Percentiles rank a stretch among this genome's conserved stretches.
phyloP scores from a whole-genome alignment of 2,797 vertebrate genomes.

The Kryptolebias ocellatus region DNA sequence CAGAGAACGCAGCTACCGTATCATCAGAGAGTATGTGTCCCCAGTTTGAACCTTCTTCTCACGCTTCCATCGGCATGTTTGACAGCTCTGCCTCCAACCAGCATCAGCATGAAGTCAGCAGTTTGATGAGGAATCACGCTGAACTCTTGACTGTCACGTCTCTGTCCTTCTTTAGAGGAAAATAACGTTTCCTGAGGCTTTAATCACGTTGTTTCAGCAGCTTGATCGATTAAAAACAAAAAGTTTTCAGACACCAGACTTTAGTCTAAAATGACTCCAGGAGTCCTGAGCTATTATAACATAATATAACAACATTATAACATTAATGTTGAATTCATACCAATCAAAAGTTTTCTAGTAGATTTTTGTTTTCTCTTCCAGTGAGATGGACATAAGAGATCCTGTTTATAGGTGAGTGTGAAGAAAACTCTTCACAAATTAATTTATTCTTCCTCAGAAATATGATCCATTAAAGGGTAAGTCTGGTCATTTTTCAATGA shows the following conservation, averaged over 20 bases:
- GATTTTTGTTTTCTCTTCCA: constrained; percentile 65
- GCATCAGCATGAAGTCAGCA: too few relatives aligned
- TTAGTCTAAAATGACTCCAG: too few relatives aligned
- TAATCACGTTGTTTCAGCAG: too few relatives aligned
- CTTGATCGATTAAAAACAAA: too few relatives aligned
- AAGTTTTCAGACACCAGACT: too few relatives aligned
- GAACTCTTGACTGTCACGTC: too few relatives aligned
- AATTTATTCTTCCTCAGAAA: not conserved
- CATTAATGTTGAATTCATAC: not conserved
- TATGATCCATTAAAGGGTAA: not conserved
- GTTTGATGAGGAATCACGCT: too few relatives aligned
- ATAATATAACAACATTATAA: not conserved
- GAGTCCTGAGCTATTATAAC: too few relatives aligned
- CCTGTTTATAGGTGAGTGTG: constrained; percentile 84
- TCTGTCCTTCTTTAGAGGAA: not conserved
- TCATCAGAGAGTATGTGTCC: constrained; percentile 90
- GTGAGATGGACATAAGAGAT: constrained; percentile 89
- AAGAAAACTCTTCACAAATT: not conserved
- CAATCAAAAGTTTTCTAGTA: not conserved
- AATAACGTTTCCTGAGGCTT: too few relatives aligned
- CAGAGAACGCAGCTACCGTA: constrained; percentile 94
- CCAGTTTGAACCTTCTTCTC: too few relatives aligned
- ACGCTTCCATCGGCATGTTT: not conserved
- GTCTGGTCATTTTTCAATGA: too few relatives aligned
- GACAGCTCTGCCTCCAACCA: not conserved